Base-by-base conservation (phyloP, 2,113 vertebrate species). In the Panthera leo region DNA sequence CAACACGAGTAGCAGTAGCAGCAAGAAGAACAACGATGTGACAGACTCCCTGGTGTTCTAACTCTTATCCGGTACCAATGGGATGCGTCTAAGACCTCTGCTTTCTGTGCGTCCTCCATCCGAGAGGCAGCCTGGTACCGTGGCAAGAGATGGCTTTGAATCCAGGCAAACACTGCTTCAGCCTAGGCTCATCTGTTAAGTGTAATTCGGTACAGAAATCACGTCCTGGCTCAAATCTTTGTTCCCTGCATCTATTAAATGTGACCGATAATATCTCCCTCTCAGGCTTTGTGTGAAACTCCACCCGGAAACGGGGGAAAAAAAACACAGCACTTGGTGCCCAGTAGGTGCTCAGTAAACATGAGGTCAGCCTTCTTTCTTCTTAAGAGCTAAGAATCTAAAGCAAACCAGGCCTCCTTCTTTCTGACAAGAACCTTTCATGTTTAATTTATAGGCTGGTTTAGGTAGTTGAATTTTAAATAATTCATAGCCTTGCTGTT, bases 401-500 rank as follows among this genome's bases (percentile, higher is more conserved):
- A 61, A 85, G 80, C 94, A 83, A 89, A 90, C 85, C 25, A 13
- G 0, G 84, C 21, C 82, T 83, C 85, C 86, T n/a, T 31, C 70
- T 82, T 8, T 15, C 95, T 0, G 0, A 91, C 6, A 91, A 61
- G 29, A 96, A 95, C 83, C 73, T 97, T 97, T 97, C 98, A 98
- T 99, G 92, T 98, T 98, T 98, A 98, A 98, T 98, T 98, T 98
- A 99, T 76, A 48, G 42, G 89, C 97, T 97, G 96, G 95, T 98
- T 99, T 98, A 98, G 98, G 98, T 99, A 98, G 98, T 96, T 98
- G 96, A 71, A 95, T 96, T 98, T 98, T 99, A 98, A 99, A 99
- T 99, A 98, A 99, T 99, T 98, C 98, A 99, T 98, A 97, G 93
- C 70, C 97, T 98, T 97, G 97, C 98, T 98, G 98, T 98, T 99